Evolutionary conservation across 2,888 invertebrate genomes (phyloP), one percentile per base, ranked within the genome.

Genomic region (Tenthredo scrophulariae): DNA sequence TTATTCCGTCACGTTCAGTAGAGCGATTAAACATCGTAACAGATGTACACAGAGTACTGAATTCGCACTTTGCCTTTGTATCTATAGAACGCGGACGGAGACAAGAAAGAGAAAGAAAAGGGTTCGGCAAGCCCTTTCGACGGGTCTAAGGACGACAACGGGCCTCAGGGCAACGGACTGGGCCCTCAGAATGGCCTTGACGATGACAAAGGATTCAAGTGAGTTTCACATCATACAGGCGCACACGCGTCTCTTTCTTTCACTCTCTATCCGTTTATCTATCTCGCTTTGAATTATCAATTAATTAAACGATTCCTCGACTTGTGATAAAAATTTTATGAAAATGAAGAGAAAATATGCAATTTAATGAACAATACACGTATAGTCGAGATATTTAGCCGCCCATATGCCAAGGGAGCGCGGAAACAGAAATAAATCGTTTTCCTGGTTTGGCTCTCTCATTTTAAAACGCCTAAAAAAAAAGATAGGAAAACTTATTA

Each of bases 191-290:
- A 96, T 93, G 96, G 96, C 88, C 94, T 97, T 89, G 97, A 97
- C 90, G 98, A 98, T 91, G 98, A 97, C 91, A 97, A 97, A 94
- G 97, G 97, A 89, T 98, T 97, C 94, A 98, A 98, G 98, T 98
- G 93, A 96, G 97, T 96, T 87, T 83, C 85, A 86, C 62, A 74
- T 84, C 77, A 79, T 85, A 46, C 43, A 15, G 1, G 13, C 15
- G 37, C 22, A 22, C 46, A 15, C 18, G 75, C 26, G 37, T 50
- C 3, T 43, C 43, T 50, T 6, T 18, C 15, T 46, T 3, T 9
- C 13, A 29, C 0, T 50, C 15, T 75, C 10, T 15, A 37, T 79
- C 2, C n/a, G 3, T n/a, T 3, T 18, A 22, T 33, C 13, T 10
- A 58, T 62, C n/a, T n/a, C 18, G 18, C 7, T n/a, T n/a, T 7